Base-by-base conservation (phyloP, 2,888 invertebrate genomes). In the Cantharis rufa region DNA sequence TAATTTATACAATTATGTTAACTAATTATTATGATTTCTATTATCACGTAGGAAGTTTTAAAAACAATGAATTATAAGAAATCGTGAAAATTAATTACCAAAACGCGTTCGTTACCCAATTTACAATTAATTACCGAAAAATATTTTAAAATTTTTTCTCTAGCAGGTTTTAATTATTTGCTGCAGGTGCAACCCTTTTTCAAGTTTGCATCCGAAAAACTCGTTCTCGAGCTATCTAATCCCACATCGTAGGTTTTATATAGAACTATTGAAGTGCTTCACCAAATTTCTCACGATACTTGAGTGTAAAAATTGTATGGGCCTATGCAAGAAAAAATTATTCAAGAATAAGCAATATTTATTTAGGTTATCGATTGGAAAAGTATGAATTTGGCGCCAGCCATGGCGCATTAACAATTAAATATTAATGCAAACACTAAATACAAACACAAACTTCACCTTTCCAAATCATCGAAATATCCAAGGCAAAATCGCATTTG, bases 381-480 rank as follows among this genome's bases (percentile, higher is more conserved):
- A 21, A 66, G 64, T 66, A 21, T 18, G 64, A 66, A 66, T 66
- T 66, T 66, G 64, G 64, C 64, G 64, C 64, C 64, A 66, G 64
- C 21, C 24, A 66, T 66, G n/a, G 64, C 64, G 64, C 64, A 66
- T 66, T 24, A 66, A 66, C 21, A 66, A 66, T 66, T 66, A 66
- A 66, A 66, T 66, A 66, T 66, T 66, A 66, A 66, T 66, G 64
- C 64, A 66, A 66, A 66, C 64, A 66, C 64, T 21, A 66, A 66
- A 66, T 66, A 66, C 64, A 66, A 66, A 66, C 64, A 66, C 16
- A 66, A 18, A 21, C 24, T 66, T 66, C 64, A 66, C 64, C 64
- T 66, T 66, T 66, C 48, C 48, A 48, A 48, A 48, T 48, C 48
- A 48, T 48, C 48, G 48, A 48, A 48, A 48, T 48, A 48, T 48